Evolutionary conservation across 37 sponge, comb jelly and placozoan genomes (phyloP).

Genomic region (Aplysina aerophoba): DNA sequence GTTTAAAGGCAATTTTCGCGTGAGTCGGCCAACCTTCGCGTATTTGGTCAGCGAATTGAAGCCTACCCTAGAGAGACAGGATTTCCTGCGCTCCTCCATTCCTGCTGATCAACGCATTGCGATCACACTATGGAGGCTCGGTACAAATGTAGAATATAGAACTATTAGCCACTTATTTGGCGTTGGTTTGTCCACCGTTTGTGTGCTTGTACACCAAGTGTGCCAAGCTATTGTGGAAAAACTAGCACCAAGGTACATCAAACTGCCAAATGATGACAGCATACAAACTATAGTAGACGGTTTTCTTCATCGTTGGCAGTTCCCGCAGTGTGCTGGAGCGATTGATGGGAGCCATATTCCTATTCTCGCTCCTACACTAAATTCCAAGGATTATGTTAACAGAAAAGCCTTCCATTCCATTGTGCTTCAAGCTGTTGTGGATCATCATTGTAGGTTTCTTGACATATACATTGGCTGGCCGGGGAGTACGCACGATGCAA

Average conservation of each 20-base stretch:
- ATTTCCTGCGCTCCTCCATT: too few species aligned
- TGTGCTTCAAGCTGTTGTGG: conserved; percentile 51
- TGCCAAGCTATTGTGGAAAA: conserved; percentile 28
- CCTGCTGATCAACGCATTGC: too few species aligned
- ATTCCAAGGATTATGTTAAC: conserved; percentile 50
- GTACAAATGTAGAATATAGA: too few species aligned
- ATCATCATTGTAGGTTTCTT: conserved; percentile 26
- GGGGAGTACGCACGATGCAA: conserved; percentile 59
- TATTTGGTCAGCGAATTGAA: too few species aligned
- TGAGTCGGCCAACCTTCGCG: too few species aligned
- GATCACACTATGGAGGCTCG: too few species aligned
- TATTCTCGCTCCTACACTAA: conserved; percentile 35
- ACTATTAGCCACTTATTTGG: conserved; percentile 51
- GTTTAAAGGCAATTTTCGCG: too few species aligned
- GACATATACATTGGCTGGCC: conserved; percentile 55
- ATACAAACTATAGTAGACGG: conserved; percentile 1
- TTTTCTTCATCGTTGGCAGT: conserved; percentile 9
- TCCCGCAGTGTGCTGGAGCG: conserved; percentile 50
- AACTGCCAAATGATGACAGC: conserved; percentile 23
- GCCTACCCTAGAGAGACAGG: too few species aligned
- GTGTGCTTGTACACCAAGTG: conserved; percentile 40
- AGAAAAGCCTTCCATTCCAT: conserved; percentile 50
- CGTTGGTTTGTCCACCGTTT: conserved; percentile 32
- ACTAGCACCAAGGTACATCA: conserved; percentile 18
- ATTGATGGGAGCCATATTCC: conserved; percentile 58